Percentiles rank a stretch among this genome's conserved stretches.
Conservation (phyloP, 1,140 invertebrate species). For the Neotoxoptera formosana region DNA sequence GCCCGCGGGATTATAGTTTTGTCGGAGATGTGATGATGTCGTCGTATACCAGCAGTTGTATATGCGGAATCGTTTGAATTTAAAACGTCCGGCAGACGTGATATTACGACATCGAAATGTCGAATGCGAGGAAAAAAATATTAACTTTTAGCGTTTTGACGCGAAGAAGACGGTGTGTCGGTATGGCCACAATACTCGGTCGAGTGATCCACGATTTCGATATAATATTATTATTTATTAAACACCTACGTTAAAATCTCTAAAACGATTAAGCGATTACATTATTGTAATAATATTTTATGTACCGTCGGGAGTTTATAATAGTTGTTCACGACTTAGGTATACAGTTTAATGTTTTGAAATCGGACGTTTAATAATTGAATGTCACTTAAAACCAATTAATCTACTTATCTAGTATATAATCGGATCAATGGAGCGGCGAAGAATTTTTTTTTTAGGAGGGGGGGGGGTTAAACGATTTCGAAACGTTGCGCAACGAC, state of each 20-base stretch:
- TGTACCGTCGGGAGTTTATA: neutral
- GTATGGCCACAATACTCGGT: neutral
- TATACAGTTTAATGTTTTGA: neutral
- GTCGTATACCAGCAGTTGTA: neutral
- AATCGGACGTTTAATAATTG: slow-evolving; percentile 13
- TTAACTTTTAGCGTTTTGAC: neutral
- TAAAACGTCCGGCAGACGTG: neutral
- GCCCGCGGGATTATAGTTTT: neutral
- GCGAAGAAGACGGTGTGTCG: neutral
- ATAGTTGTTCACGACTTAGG: neutral
- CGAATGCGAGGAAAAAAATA: neutral
- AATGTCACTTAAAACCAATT: slow-evolving; percentile 30
- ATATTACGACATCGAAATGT: neutral
- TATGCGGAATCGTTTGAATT: neutral
- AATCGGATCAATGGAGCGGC: neutral
- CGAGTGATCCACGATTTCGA: neutral
- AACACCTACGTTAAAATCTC: neutral
- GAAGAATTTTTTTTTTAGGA: neutral
- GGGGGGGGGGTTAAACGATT: neutral
- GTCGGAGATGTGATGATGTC: neutral
- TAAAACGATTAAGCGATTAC: neutral
- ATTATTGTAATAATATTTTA: neutral
- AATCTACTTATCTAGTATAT: slow-evolving; percentile 4
- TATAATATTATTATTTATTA: slow-evolving; percentile 5
- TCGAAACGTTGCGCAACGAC: neutral